Evolutionary conservation across 2,888 invertebrate species (phyloP), one percentile per base, ranked within the genome.

Genomic region (Zygothrica quintamaculata): DNA sequence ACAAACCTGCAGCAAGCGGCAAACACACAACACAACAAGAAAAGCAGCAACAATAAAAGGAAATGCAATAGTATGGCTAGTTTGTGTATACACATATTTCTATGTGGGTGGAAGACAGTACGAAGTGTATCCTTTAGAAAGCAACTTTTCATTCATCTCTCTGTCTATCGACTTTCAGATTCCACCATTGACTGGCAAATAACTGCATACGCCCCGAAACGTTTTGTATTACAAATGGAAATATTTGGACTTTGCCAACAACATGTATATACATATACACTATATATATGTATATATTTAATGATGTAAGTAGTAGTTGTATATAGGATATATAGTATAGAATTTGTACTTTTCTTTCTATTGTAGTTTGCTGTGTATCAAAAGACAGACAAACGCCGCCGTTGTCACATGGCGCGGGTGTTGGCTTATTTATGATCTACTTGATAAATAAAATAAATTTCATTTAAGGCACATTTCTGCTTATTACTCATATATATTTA

Each of bases 361-460:
- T 12, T 29, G 16, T n/a, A 29, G 8, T 39, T 7, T 50, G n/a
- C n/a, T n/a, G n/a, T n/a, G 11, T 40, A 22, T 29, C 16, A 25
- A 40, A 36, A 48, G 37, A 42, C 46, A 72, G 59, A 47, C 46
- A 65, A 53, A 47, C 67, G 59, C 47, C 66, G 56, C 44, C 59
- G 56, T 56, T 61, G 70, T 57, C 69, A 58, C 74, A 62, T 71
- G 64, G 64, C 78, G 75, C 68, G 71, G 65, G 79, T 61, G 72
- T 67, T 72, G 67, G 55, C 64, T 64, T 81, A 84, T 81, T 81
- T 81, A 81, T 81, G 80, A 73, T 62, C 64, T 65, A 84, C 68
- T 65, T 84, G 80, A 81, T 81, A 81, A 84, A 87, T 87, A 74
- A 81, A 84, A 81, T 87, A 84, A 84, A 80, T 87, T 79, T 77